Evolutionary conservation across 2,797 vertebrate genomes (phyloP).

Genomic region (Podarcis siculus): DNA sequence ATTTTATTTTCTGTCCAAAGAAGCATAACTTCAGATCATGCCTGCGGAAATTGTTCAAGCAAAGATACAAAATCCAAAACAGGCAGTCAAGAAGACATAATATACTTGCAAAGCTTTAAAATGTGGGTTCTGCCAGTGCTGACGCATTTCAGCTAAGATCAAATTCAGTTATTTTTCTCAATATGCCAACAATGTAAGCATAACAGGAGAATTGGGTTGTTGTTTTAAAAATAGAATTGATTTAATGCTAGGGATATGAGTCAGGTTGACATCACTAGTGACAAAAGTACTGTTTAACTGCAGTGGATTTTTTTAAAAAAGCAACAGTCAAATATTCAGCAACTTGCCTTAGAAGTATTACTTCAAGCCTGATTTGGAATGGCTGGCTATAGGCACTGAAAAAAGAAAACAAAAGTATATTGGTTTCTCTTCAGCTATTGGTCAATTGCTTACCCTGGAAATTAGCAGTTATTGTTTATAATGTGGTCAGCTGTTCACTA

Average conservation of each 20-base stretch:
- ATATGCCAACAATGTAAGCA: neutral
- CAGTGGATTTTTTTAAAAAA: neutral
- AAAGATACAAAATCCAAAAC: neutral
- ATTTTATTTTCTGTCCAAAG: neutral
- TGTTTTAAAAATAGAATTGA: neutral
- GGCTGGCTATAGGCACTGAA: neutral
- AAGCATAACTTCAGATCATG: slow-evolving; percentile 7
- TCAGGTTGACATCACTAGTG: neutral
- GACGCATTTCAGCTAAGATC: neutral
- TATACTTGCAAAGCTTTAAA: neutral
- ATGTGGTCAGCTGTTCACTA: neutral
- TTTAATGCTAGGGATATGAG: slow-evolving; percentile 27
- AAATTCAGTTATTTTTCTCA: neutral
- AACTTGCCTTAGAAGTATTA: slow-evolving; percentile 22
- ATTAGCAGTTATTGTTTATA: neutral
- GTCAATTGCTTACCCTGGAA: slow-evolving; percentile 23
- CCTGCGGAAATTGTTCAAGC: slow-evolving; percentile 16
- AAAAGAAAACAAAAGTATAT: neutral
- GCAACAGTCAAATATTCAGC: neutral
- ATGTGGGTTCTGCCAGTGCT: neutral
- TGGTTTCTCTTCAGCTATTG: neutral
- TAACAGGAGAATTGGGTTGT: neutral
- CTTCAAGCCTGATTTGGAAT: slow-evolving; percentile 10
- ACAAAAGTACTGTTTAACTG: slow-evolving; percentile 6
- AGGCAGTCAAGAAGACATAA: neutral